A percentile compares a stretch with the other conserved stretches of the same genome.
These are phyloP conservation scores for Microcaecilia unicolor DNA, from an alignment of 2,797 vertebrate genomes.

Conservation along the genomic window DNA sequence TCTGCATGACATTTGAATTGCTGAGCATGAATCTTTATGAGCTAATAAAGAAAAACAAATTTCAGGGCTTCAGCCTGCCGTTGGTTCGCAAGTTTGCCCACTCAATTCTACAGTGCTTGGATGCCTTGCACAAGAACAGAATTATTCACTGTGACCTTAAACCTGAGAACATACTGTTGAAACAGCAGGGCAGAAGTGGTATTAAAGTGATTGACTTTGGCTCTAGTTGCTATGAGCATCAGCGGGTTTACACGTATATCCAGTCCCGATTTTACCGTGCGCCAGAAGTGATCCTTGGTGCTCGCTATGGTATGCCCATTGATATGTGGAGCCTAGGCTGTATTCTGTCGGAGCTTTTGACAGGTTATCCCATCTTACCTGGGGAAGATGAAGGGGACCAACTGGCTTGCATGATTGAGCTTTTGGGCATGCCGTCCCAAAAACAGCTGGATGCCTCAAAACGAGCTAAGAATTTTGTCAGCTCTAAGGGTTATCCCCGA, in stretches of 20 bases:
- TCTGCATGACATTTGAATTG: slow-evolving; percentile 98
- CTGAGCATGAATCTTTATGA: slow-evolving; percentile 99
- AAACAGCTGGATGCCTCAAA: slow-evolving; percentile 91
- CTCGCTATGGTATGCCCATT: slow-evolving; percentile 95
- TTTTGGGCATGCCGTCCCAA: slow-evolving; percentile 86
- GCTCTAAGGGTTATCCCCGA: slow-evolving; percentile 92
- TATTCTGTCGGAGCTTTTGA: slow-evolving; percentile 92
- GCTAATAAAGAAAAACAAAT: slow-evolving; percentile 98
- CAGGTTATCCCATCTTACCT: slow-evolving; percentile 88
- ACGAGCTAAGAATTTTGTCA: slow-evolving; percentile 95
- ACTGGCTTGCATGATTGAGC: slow-evolving; percentile 92
- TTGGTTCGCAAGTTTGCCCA: slow-evolving; percentile 97
- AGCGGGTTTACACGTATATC: slow-evolving; percentile 97
- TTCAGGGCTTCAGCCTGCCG: slow-evolving; percentile 97
- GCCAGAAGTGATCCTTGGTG: slow-evolving; percentile 93
- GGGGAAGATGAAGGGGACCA: slow-evolving; percentile 98
- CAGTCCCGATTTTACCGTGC: slow-evolving; percentile 96
- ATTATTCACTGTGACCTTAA: slow-evolving; percentile 99
- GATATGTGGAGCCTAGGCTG: slow-evolving; percentile 99
- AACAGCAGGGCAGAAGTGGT: slow-evolving; percentile 95
- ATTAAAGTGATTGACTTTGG: slow-evolving; percentile 98
- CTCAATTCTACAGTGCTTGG: slow-evolving; percentile 95
- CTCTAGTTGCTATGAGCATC: slow-evolving; percentile 96
- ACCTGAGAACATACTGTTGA: slow-evolving; percentile 94
- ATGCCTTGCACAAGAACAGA: slow-evolving; percentile 91